Evolutionary conservation across 2,797 vertebrate genomes (phyloP).

Genomic region (Bradypus variegatus): DNA sequence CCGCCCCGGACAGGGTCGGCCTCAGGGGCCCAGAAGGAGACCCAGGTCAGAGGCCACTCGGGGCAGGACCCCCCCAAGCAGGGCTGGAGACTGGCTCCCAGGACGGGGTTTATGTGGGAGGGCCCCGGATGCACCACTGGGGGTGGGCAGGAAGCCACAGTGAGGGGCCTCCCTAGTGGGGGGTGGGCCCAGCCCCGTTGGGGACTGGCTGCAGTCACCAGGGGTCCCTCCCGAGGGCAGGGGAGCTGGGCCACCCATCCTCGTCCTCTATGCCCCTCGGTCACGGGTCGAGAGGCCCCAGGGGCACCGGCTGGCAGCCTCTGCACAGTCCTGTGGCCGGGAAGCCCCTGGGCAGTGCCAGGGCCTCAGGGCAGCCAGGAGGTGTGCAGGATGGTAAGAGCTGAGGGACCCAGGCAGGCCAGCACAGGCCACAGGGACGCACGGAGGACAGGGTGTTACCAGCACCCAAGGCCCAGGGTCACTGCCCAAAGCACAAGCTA

Average conservation of each 20-base stretch:
- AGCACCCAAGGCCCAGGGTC: not conserved
- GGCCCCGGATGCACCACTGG: not conserved
- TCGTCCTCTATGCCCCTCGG: too few species aligned
- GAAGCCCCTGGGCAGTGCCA: accelerated
- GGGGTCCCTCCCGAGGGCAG: too few species aligned
- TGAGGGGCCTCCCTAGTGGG: not conserved
- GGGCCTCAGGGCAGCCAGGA: not conserved
- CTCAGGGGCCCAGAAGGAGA: not conserved
- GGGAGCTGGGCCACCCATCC: not conserved
- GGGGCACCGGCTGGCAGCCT: not conserved
- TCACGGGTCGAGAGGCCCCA: not conserved
- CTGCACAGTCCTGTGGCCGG: too few species aligned
- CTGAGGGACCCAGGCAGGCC: not conserved
- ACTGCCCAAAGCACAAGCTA: not conserved
- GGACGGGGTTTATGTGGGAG: not conserved
- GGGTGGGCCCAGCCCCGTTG: too few species aligned
- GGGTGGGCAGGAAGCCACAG: not conserved
- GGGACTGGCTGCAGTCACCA: accelerated
- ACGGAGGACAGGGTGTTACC: not conserved
- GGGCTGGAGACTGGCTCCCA: not conserved
- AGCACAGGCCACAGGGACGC: not conserved
- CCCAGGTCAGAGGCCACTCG: not conserved
- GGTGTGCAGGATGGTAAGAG: not conserved
- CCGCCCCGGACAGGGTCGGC: not conserved
- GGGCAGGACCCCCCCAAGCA: not conserved